Conservation (phyloP, 2,888 invertebrate genomes). For the Poecilus cupreus region DNA sequence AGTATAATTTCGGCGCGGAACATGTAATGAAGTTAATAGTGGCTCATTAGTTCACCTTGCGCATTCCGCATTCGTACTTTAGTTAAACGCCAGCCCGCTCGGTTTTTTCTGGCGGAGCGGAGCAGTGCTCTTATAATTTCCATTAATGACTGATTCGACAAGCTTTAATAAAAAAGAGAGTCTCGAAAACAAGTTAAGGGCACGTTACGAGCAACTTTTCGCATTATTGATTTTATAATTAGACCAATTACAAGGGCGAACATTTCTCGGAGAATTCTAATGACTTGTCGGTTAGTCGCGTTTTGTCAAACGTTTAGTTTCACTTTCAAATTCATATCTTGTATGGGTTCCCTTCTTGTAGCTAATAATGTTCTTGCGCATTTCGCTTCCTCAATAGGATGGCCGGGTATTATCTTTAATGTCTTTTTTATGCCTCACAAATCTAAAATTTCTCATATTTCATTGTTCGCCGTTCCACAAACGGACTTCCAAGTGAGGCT, state of each 20-base stretch:
- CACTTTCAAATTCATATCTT: slow-evolving; percentile 40
- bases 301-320: slow-evolving; percentile 47
- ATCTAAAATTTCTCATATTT: slow-evolving; percentile 35
- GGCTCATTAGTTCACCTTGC: slow-evolving; percentile 39
- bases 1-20: slow-evolving; percentile 9
- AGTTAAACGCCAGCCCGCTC: not conserved
- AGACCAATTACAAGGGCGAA: slow-evolving; percentile 46
- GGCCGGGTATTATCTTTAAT: slow-evolving; percentile 33
- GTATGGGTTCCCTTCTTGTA: slow-evolving; percentile 16
- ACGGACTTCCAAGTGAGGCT: slow-evolving; percentile 23
- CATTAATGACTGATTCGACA: slow-evolving; percentile 47
- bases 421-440: slow-evolving; percentile 44
- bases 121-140: slow-evolving; percentile 45
- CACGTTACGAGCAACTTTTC: slow-evolving; percentile 41
- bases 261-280: slow-evolving; percentile 38
- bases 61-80: slow-evolving; percentile 35
- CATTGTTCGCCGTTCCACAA: slow-evolving; percentile 27
- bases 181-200: slow-evolving; percentile 47
- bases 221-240: slow-evolving; percentile 49
- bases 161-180: slow-evolving; percentile 40
- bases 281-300: slow-evolving; percentile 31
- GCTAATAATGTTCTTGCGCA: slow-evolving; percentile 40
- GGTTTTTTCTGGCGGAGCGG: slow-evolving; percentile 1
- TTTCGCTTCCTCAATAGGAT: slow-evolving; percentile 23
- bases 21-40: slow-evolving; percentile 44